These are phyloP conservation scores for Aleiodes leptofemur DNA, from an alignment of 2,888 invertebrate species.

Conservation along the genomic window DNA sequence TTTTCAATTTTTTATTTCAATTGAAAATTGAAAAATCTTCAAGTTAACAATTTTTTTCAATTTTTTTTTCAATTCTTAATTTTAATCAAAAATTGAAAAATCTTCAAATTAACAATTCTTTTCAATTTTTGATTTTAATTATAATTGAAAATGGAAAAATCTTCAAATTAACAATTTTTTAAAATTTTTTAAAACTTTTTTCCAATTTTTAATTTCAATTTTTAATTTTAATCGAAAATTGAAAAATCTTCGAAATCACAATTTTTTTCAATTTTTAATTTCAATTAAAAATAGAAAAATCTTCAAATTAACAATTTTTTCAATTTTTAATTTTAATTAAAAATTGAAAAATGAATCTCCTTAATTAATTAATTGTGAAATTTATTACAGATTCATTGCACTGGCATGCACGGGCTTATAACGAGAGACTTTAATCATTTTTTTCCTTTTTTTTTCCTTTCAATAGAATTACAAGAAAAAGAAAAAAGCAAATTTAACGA, in stretches of 20 bases:
- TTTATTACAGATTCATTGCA: conserved; percentile 17
- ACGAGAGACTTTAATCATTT: neutral
- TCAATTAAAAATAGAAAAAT: too few species aligned
- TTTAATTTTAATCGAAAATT: neutral
- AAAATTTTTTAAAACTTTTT: too few species aligned
- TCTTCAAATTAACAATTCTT: too few species aligned
- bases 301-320: too few species aligned
- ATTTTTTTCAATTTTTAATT: neutral
- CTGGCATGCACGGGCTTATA: conserved; percentile 16
- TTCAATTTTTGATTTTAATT: neutral
- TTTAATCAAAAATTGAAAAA: neutral
- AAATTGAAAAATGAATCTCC: conserved; percentile 4
- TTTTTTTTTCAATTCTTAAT: neutral
- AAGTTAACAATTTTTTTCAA: too few species aligned
- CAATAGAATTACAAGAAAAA: neutral
- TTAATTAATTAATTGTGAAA: neutral
- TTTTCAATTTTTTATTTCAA: neutral
- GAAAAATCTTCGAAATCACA: too few species aligned
- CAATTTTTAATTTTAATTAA: neutral
- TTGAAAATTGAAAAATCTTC: neutral
- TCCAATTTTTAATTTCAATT: neutral
- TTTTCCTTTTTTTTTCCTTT: neutral
- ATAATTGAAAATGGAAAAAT: conserved; percentile 16
- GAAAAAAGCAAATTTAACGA: conserved; percentile 2
- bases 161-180: too few species aligned